Evolutionary conservation across 2,888 invertebrate genomes (phyloP), one percentile per base, ranked within the genome.

Genomic region (Euphydryas editha): DNA sequence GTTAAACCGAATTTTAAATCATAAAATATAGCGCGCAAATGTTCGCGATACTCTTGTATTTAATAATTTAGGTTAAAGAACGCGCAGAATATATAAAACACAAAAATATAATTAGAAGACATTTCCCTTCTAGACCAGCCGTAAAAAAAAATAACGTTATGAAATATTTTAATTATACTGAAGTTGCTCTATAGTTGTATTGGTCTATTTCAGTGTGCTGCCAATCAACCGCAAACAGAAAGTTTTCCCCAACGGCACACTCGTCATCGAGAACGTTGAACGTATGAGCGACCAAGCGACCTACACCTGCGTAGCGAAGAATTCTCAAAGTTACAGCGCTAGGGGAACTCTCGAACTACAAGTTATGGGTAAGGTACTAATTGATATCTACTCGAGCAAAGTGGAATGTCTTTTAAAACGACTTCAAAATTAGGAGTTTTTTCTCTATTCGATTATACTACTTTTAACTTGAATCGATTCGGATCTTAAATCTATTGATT

Each of bases 171-270:
- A 20, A n/a, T 18, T 7, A 18, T 18, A 54, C 17, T 30, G 17
- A 54, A 15, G 20, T 49, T n/a, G n/a, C 30, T 7, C 30, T 30
- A 10, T 11, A 3, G 8, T 11, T 36, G 1, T 36, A 30, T 30
- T 21, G 10, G 8, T 10, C n/a, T 10, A 67, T 82, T 83, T 1
- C 79, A 95, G 97, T 67, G 95, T 96, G 21, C 92, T 99, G 70
- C 99, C 99, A 62, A 98, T 98, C 90, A 98, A 98, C 90, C 95
- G 98, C 78, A 97, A 98, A 80, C 99, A 99, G 86, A 97, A 97
- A 79, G 97, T 98, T 61, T 98, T 97, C 91, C 96, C 96, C 65
- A 98, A 98, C 83, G 98, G 98, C 72, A 98, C 98, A 0, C 94
- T 99, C 6, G 97, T 98, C 73, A 98, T 99, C 79, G 97, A 98